Evolutionary conservation across 2,113 vertebrate genomes (phyloP), one percentile per base, ranked within the genome.

Genomic region (Typhlomys cinereus): DNA sequence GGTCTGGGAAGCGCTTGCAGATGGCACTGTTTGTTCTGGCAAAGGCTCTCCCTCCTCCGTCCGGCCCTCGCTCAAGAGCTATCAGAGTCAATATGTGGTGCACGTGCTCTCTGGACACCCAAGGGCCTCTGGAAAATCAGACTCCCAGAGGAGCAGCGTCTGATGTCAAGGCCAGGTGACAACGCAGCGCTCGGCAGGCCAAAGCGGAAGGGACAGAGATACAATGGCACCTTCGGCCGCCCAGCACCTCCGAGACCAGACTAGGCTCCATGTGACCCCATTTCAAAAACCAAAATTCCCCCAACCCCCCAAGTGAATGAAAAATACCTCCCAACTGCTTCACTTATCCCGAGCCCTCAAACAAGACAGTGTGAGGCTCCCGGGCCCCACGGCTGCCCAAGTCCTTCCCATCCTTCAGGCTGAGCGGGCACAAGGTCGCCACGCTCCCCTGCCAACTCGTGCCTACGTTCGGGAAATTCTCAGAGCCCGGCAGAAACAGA

Each of bases 81-180:
- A 75, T 46, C 69, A 88, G 64, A 59, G 64, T 44, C 62, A 81
- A 59, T 54, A 46, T 67, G 20, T 52, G 39, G 39, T 10, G 12
- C 59, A 46, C 59, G 67, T 74, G 64, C 88, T 85, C n/a, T 85
- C 61, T 86, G 95, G 86, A 94, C 90, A 86, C 62, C 46, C 84
- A 80, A 57, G 64, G 90, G 75, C 71, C 75, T 94, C 41, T 71
- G 81, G 92, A 91, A 92, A 95, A 93, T 87, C 89, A 89, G 90
- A 85, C 71, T 82, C 61, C 54, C 79, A 61, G 64, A 61, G 54
- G 48, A 84, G 62, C 73, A 64, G 80, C 93, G 89, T 48, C 21
- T 13, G 27, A 64, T 41, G 64, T 61, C 74, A 81, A 81, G 79
- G 79, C 79, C 59, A 64, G 41, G 29, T 62, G 29, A 8, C 41